Base-by-base conservation (phyloP, 2,113 vertebrate species). In the Atherinomorus stipes region DNA sequence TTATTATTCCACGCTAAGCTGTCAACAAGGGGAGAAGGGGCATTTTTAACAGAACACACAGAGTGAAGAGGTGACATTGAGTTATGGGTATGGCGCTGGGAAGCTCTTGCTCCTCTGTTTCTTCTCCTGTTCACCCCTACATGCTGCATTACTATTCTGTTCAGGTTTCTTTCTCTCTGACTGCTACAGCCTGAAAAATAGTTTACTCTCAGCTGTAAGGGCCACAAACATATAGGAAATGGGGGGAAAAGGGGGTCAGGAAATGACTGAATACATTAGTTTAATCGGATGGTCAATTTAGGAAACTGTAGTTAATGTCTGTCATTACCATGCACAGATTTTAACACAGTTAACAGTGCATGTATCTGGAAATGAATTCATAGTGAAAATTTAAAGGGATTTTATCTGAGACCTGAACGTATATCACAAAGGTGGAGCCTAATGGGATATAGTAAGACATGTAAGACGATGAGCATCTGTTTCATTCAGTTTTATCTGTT, bases 61-160 rank as follows among this genome's bases (percentile, higher is more conserved):
- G 52, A 26, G 56, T 22, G 58, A 63, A 65, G 64, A 80, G 40
- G 76, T 89, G 83, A 89, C 84, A 84, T 60, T 84, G 80, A 89
- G 69, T 69, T 64, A 84, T 80, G 28, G 60, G 57, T 69, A 75
- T 76, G 57, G 79, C 68, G 67, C 58, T 1, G 23, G 53, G 71
- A 79, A 40, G 52, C 76, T 56, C 26, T 58, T 47, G 13, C 56
- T 69, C 53, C 37, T 60, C 59, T 65, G 70, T 49, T 15, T 45
- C 69, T 49, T 66, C 72, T 53, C 53, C 31, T 34, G 31, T 38
- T 64, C 63, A 25, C 50, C 53, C 56, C 22, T 23, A 44, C 25
- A 25, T 34, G 25, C 25, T 11, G 8, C 25, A 82, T 89, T 88
- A 76, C 54, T 81, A 83, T 83, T 90, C 83, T 23, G 59, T 57